These are phyloP conservation scores for Drosophila lini DNA, from an alignment of 1,140 invertebrate genomes.

Conservation along the genomic window DNA sequence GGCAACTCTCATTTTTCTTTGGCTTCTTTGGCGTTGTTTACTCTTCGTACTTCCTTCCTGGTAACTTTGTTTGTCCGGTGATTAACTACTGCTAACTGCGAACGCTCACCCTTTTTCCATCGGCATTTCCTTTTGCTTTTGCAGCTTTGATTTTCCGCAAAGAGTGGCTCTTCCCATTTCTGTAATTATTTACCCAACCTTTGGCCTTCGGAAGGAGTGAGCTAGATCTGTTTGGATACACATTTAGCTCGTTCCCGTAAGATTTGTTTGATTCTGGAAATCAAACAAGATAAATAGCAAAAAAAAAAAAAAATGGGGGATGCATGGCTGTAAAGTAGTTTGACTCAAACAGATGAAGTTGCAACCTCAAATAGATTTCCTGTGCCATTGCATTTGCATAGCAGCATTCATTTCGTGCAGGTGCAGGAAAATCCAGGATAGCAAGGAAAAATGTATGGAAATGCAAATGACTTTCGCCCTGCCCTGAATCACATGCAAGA, in stretches of 20 bases:
- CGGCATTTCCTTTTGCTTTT: slow-evolving; percentile 7
- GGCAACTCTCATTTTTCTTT: slow-evolving; percentile 37
- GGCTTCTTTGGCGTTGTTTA: slow-evolving; percentile 22
- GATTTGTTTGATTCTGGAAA: slow-evolving; percentile 27
- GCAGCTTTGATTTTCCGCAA: slow-evolving; percentile 39
- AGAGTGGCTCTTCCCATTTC: slow-evolving; percentile 12
- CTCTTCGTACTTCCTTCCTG: slow-evolving; percentile 51
- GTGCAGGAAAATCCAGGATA: slow-evolving; percentile 22
- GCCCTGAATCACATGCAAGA: background rate
- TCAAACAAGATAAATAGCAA: slow-evolving; percentile 31
- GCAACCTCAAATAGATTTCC: slow-evolving; percentile 31
- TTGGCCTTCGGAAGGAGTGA: background rate
- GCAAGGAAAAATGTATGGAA: slow-evolving; percentile 9
- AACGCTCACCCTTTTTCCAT: slow-evolving; percentile 12
- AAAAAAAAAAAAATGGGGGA: background rate
- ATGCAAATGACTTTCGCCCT: slow-evolving; percentile 20
- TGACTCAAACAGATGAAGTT: slow-evolving; percentile 28
- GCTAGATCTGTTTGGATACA: slow-evolving; percentile 17
- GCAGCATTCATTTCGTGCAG: slow-evolving; percentile 22
- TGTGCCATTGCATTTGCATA: slow-evolving; percentile 34
- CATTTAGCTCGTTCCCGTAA: slow-evolving; percentile 10
- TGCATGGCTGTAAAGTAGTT: slow-evolving; percentile 3
- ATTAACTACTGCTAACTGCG: slow-evolving; percentile 67
- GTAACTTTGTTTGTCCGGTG: slow-evolving; percentile 62
- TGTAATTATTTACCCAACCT: slow-evolving; percentile 40